These are phyloP conservation scores for Seira sanloemensis DNA, from an alignment of 2,888 invertebrate genomes.

Conservation along the genomic window DNA sequence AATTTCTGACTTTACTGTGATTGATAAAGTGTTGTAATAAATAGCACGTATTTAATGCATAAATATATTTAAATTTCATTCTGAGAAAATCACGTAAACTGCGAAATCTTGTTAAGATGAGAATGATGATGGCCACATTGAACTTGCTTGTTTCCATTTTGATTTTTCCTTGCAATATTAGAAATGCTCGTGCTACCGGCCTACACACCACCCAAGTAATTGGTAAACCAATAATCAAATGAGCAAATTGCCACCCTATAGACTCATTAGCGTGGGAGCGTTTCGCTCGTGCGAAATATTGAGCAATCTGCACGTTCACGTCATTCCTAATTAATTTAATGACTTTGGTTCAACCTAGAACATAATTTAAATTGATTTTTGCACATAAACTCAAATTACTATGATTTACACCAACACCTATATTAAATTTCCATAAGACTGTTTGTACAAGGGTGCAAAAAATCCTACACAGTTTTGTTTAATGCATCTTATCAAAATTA, in stretches of 20 bases:
- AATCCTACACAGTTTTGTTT: background rate
- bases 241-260: background rate
- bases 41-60: too few species aligned
- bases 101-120: too few species aligned
- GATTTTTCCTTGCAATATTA: too few species aligned
- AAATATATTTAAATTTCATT: too few species aligned
- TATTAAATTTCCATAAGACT: background rate
- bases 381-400: background rate
- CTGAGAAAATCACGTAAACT: too few species aligned
- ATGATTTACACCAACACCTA: background rate
- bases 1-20: too few species aligned
- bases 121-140: background rate
- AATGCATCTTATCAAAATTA: too few species aligned
- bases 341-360: background rate
- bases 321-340: background rate
- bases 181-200: too few species aligned
- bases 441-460: background rate
- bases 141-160: too few species aligned
- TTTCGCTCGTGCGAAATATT: too few species aligned
- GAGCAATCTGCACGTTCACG: background rate
- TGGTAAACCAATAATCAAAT: background rate
- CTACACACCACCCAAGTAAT: too few species aligned
- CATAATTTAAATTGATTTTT: background rate
- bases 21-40: too few species aligned
- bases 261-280: background rate